Percentiles rank a stretch among this genome's conserved stretches.
These are phyloP conservation scores for Chamaea fasciata DNA, from an alignment of 2,113 vertebrate species.

Conservation along the genomic window DNA sequence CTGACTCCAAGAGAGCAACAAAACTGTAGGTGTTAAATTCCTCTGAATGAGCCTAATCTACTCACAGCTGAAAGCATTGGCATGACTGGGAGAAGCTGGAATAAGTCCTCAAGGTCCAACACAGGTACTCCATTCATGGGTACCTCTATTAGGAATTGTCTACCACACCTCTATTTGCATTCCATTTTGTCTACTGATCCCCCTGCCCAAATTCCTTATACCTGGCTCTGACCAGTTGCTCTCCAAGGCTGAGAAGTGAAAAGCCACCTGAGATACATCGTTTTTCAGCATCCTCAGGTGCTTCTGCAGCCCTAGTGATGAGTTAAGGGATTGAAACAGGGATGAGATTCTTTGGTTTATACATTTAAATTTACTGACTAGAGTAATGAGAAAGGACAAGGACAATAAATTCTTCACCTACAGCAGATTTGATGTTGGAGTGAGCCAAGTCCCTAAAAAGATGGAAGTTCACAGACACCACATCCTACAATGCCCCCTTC, in stretches of 20 bases:
- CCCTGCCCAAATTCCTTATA: not conserved
- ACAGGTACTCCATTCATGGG: not conserved
- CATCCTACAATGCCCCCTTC: not conserved
- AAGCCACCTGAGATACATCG: not conserved
- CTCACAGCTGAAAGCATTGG: not conserved
- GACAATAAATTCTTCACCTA: not conserved
- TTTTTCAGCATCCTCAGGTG: not conserved
- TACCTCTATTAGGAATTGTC: not conserved
- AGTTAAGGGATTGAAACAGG: not conserved
- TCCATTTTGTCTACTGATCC: not conserved
- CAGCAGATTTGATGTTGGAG: not conserved
- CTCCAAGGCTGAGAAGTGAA: not conserved
- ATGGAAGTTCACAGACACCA: not conserved
- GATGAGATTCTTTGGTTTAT: not conserved
- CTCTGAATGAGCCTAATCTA: not conserved
- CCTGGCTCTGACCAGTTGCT: not conserved
- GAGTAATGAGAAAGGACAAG: not conserved
- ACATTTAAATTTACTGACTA: not conserved
- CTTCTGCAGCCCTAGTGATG: not conserved
- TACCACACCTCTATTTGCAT: not conserved
- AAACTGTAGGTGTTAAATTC: not conserved
- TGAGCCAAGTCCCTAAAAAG: not conserved
- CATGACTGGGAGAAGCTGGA: not conserved
- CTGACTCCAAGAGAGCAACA: not conserved
- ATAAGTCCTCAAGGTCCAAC: not conserved